phyloP scores from a whole-genome alignment of 2,888 invertebrate species.

The Pediacus dermestoides region DNA sequence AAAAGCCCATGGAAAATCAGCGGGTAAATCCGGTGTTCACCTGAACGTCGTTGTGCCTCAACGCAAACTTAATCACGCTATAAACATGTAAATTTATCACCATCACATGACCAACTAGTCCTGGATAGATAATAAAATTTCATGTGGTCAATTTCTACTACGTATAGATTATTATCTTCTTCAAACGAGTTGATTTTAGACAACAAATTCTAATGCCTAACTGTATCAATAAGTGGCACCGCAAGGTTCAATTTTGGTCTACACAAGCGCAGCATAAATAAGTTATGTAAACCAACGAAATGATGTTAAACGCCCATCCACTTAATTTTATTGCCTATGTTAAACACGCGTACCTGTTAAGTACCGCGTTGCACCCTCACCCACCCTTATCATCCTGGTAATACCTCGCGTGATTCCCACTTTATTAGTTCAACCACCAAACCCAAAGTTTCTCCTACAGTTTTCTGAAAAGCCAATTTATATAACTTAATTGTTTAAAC shows the following conservation, averaged over 20 bases:
- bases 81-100: conserved; percentile 40
- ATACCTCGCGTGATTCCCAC: conserved; percentile 20
- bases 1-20: conserved; percentile 10
- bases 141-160: conserved; percentile 5
- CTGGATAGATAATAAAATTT: conserved; percentile 25
- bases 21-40: conserved; percentile 35
- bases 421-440: conserved; percentile 17
- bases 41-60: conserved; percentile 32
- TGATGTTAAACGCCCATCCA: conserved; percentile 36
- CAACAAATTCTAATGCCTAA: no score
- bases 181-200: no score
- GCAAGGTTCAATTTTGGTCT: no score
- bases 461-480: conserved; percentile 16
- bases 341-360: no score
- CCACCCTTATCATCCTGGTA: conserved; percentile 17
- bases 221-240: no score
- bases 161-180: conserved; percentile 4
- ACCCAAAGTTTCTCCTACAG: no score
- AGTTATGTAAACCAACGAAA: conserved; percentile 18
- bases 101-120: conserved; percentile 33
- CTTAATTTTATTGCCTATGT: conserved; percentile 42
- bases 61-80: conserved; percentile 32
- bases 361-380: no score
- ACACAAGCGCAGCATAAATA: no score
- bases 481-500: conserved; percentile 15